A percentile compares a stretch with the other conserved stretches of the same genome.
phyloP scores from a whole-genome alignment of 1,140 invertebrate species.

The Radopholus similis region DNA sequence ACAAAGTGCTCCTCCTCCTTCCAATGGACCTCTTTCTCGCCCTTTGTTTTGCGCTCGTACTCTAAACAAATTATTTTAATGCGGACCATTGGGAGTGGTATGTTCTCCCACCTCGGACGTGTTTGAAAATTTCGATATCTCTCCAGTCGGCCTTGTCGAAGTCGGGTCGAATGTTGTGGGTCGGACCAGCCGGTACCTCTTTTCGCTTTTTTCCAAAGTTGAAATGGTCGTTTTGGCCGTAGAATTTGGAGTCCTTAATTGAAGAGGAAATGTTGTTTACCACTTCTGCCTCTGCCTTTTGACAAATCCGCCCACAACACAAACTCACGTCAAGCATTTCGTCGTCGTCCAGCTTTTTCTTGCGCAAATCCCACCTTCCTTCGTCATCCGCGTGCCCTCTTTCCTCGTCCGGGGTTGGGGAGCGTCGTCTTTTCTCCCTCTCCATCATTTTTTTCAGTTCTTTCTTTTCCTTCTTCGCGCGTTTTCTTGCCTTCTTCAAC shows the following conservation, averaged over 20 bases:
- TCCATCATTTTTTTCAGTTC: constrained; percentile 43
- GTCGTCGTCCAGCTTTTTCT: constrained; percentile 40
- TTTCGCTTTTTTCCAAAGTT: constrained; percentile 56
- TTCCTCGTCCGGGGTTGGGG: constrained; percentile 42
- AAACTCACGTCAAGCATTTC: constrained; percentile 28
- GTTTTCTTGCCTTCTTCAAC: constrained; percentile 37
- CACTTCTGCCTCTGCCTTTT: neutral
- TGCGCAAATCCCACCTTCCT: constrained; percentile 39
- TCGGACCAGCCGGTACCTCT: constrained; percentile 41
- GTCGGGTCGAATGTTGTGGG: constrained; percentile 56
- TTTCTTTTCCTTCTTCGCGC: constrained; percentile 27
- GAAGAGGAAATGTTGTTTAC: neutral
- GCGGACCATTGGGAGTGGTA: constrained; percentile 31
- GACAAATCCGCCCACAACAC: neutral
- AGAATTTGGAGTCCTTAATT: constrained; percentile 42
- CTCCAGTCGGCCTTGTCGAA: constrained; percentile 60
- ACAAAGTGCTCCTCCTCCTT: constrained; percentile 53
- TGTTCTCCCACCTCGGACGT: neutral
- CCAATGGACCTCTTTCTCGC: constrained; percentile 38
- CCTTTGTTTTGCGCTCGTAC: constrained; percentile 43
- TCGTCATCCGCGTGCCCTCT: constrained; percentile 43
- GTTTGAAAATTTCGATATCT: constrained; percentile 59
- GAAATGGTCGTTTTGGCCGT: constrained; percentile 53
- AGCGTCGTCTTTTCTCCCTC: constrained; percentile 30
- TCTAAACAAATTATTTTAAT: too few species aligned